Conservation (phyloP, 2,888 invertebrate species). For the Lamellibrachia columna region DNA sequence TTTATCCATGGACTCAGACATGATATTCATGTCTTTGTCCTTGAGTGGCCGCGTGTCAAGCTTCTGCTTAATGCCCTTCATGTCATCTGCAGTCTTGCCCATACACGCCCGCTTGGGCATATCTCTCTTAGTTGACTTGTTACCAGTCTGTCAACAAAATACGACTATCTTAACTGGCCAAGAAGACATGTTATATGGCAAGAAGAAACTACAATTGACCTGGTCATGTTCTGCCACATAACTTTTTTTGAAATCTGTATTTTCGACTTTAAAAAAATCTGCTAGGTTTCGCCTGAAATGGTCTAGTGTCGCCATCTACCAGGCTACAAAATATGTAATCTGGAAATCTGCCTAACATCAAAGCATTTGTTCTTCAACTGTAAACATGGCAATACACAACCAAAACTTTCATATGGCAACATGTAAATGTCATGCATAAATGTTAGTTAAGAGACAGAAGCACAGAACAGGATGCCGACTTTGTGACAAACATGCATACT, state of each 20-base stretch:
- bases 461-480: not conserved
- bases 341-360: no score
- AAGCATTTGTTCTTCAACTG: no score
- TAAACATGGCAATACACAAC: no score
- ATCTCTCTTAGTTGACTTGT: not conserved
- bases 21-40: not conserved
- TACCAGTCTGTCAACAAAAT: not conserved
- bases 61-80: not conserved
- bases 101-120: not conserved
- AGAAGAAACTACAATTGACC: not conserved
- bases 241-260: no score
- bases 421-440: not conserved
- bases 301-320: no score
- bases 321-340: no score
- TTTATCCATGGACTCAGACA: not conserved
- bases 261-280: no score
- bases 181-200: not conserved
- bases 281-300: no score
- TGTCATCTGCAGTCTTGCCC: not conserved
- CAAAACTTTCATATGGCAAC: not conserved
- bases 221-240: no score
- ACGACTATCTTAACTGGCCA: not conserved
- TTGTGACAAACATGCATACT: no score
- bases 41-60: not conserved
- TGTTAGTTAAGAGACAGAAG: not conserved